Percentiles rank a stretch among this genome's conserved stretches.
Evolutionary conservation across 1,140 invertebrate genomes (phyloP).

Genomic region (Euschistus heros): DNA sequence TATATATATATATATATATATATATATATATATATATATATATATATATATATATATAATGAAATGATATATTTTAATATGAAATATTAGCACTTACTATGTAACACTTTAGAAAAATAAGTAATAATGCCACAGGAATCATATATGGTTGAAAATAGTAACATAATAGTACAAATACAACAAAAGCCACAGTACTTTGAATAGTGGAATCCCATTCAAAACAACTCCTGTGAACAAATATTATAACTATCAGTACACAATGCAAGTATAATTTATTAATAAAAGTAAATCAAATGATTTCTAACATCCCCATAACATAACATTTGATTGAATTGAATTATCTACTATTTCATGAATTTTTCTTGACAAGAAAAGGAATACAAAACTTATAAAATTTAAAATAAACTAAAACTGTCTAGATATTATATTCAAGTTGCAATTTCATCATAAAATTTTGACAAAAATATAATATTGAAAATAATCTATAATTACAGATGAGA

Average conservation of each 20-base stretch:
- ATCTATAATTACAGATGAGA: too few species aligned
- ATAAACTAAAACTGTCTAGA: too few species aligned
- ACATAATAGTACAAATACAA: conserved; percentile 67
- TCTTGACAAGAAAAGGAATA: background rate
- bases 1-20: too few species aligned
- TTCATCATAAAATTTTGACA: too few species aligned
- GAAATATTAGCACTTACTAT: conserved; percentile 39
- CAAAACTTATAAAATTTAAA: too few species aligned
- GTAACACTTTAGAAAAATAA: conserved; percentile 68
- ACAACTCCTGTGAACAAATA: conserved; percentile 60
- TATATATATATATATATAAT: too few species aligned
- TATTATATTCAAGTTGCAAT: too few species aligned
- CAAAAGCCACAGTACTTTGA: conserved; percentile 76
- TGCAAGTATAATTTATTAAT: background rate
- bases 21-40: too few species aligned
- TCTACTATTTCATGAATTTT: background rate
- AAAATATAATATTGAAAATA: too few species aligned
- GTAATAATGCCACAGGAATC: conserved; percentile 60
- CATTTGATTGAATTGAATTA: background rate
- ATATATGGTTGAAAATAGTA: conserved; percentile 84
- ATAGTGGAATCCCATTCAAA: conserved; percentile 93
- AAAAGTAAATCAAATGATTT: background rate
- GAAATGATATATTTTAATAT: background rate
- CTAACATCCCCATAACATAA: background rate
- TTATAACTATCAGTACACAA: background rate